phyloP scores from a whole-genome alignment of 2,113 vertebrate genomes.

The Nestor notabilis region DNA sequence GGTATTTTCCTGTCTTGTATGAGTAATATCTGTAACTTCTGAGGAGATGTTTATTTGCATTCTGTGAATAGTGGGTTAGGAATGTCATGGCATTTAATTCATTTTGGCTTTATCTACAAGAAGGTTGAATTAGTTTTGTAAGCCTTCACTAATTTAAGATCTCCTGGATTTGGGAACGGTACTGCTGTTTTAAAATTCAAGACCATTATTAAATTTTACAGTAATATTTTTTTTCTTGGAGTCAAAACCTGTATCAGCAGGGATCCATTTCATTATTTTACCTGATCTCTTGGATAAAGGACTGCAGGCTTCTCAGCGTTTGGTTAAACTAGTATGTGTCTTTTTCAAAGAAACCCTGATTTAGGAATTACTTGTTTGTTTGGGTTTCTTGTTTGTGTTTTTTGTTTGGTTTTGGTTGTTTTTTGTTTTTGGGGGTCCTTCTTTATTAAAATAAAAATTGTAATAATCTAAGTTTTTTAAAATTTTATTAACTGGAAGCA shows the following conservation, averaged over 20 bases:
- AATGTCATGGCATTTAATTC: background rate
- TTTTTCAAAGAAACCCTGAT: background rate
- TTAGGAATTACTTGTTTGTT: background rate
- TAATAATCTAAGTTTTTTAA: background rate
- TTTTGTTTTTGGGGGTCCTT: too few species aligned
- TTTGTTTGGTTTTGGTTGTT: background rate
- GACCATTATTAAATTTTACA: background rate
- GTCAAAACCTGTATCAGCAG: background rate
- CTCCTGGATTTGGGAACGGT: background rate
- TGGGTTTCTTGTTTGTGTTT: background rate
- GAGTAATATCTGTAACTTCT: background rate
- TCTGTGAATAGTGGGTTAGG: background rate
- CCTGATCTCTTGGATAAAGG: background rate
- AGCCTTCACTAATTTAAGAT: background rate
- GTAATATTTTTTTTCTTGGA: background rate
- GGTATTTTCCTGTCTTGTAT: background rate
- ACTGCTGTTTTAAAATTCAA: background rate
- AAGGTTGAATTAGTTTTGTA: background rate
- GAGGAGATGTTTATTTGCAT: background rate
- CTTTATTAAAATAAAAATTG: background rate
- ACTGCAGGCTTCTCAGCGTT: background rate
- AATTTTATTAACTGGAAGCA: background rate
- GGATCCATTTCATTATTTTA: background rate
- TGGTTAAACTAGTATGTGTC: background rate
- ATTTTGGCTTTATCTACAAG: background rate